Base-by-base conservation (phyloP, 2,113 vertebrate genomes). In the Dromiciops gliroides region DNA sequence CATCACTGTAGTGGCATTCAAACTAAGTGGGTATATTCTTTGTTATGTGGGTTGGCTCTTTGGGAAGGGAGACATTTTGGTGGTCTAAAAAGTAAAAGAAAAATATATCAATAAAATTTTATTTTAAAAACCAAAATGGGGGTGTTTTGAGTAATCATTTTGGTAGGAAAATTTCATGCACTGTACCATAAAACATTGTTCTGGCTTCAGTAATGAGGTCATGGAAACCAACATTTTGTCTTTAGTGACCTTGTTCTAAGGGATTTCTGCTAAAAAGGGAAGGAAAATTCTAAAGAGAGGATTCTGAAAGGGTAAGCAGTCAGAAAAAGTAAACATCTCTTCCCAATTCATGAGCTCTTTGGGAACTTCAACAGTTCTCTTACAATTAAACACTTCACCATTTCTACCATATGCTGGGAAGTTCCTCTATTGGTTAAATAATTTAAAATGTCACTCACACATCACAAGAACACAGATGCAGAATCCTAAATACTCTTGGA, bases 391-490 rank as follows among this genome's bases (percentile, higher is more conserved):
- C 89, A 89, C 53, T 96, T 93, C 91, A 37, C 90, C 28, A 25
- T 96, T 95, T 67, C 14, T 95, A 23, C 67, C 94, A 90, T 67
- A 89, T 89, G n/a, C 7, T 28, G 28, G 89, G 8, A 22, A 95
- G 24, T 31, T 97, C n/a, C 75, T 90, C 91, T 96, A 48, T 2
- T 75, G 93, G 67, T 49, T 53, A 26, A 50, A 90, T 92, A 90
- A 93, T 96, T 96, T 95, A 95, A 96, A 96, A 50, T 47, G 11
- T 91, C 51, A 48, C 93, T 97, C 96, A 94, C 90, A n/a, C 28
- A 91, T 19, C 50, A 50, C 2, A 93, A 93, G 24, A 50, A 90
- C 97, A 94, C 89, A 48, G 91, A 95, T 95, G 92, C 89, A 67
- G 67, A 83, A 91, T 94, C 44, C n/a, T 48, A 95, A 89, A 50